Evolutionary conservation across 2,888 invertebrate species (phyloP).

Genomic region (Drosophila diplacantha): DNA sequence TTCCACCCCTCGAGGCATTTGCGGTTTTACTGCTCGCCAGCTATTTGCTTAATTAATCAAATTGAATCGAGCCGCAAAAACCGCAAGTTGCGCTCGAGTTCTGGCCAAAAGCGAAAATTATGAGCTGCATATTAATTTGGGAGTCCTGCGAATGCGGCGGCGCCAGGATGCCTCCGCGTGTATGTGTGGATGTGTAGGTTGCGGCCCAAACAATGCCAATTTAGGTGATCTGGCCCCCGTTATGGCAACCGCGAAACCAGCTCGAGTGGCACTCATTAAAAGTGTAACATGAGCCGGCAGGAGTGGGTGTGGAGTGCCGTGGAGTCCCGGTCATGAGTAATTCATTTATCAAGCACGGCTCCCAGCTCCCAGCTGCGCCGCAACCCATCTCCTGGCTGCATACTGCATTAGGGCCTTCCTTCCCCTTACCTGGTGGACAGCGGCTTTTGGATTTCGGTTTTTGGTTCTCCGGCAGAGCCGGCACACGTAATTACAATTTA

Average conservation of each 20-base stretch:
- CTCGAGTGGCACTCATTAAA: slow-evolving; percentile 70
- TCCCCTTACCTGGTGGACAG: slow-evolving; percentile 47
- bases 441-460: slow-evolving; percentile 26
- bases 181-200: not conserved
- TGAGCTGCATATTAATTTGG: slow-evolving; percentile 60
- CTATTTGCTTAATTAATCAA: slow-evolving; percentile 54
- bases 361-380: not conserved
- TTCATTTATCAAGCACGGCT: slow-evolving; percentile 62
- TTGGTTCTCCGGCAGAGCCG: slow-evolving; percentile 1
- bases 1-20: slow-evolving; percentile 3
- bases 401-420: slow-evolving; percentile 6
- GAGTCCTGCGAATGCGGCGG: slow-evolving; percentile 7
- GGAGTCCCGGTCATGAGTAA: slow-evolving; percentile 61
- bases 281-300: slow-evolving; percentile 56
- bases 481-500: slow-evolving; percentile 71
- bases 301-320: slow-evolving; percentile 20
- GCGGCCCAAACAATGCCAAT: slow-evolving; percentile 56
- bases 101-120: slow-evolving; percentile 36
- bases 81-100: slow-evolving; percentile 36
- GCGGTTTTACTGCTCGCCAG: slow-evolving; percentile 21
- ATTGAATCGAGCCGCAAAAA: slow-evolving; percentile 35
- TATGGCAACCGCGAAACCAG: slow-evolving; percentile 52
- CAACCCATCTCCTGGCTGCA: slow-evolving; percentile 3
- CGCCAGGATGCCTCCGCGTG: not conserved
- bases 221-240: slow-evolving; percentile 33